Percentiles rank a stretch among this genome's conserved stretches.
phyloP scores from a whole-genome alignment of 2,113 vertebrate genomes.

The Caranx melampygus region DNA sequence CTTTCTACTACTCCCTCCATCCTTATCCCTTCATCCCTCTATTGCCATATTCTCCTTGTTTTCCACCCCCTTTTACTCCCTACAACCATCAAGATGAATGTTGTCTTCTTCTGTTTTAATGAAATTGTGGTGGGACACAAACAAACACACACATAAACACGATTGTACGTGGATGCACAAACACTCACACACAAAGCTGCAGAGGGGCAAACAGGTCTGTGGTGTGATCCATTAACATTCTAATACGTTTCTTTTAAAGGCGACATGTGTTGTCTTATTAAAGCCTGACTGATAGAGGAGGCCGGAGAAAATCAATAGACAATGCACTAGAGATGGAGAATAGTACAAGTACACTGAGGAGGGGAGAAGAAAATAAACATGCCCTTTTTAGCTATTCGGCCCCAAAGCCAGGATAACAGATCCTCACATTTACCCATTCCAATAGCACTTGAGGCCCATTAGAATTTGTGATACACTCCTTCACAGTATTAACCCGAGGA shows the following conservation, averaged over 20 bases:
- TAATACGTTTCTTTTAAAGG: slow-evolving; percentile 78
- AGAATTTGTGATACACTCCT: slow-evolving; percentile 80
- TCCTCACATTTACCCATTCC: slow-evolving; percentile 75
- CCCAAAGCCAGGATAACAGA: slow-evolving; percentile 62
- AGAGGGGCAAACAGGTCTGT: slow-evolving; percentile 31
- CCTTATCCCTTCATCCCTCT: slow-evolving; percentile 56
- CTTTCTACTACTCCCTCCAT: slow-evolving; percentile 53
- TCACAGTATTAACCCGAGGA: slow-evolving; percentile 67
- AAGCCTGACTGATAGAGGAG: slow-evolving; percentile 77
- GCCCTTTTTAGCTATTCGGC: slow-evolving; percentile 74
- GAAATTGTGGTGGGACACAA: slow-evolving; percentile 46
- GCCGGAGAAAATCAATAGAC: slow-evolving; percentile 77
- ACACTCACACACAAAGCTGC: neutral
- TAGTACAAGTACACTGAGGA: slow-evolving; percentile 56
- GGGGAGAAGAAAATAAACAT: slow-evolving; percentile 72
- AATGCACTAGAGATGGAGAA: slow-evolving; percentile 68
- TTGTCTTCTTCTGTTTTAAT: slow-evolving; percentile 62
- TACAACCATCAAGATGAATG: slow-evolving; percentile 70
- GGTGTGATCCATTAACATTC: slow-evolving; percentile 76
- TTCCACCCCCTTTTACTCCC: slow-evolving; percentile 52
- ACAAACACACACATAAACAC: slow-evolving; percentile 23
- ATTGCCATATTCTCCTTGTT: slow-evolving; percentile 56
- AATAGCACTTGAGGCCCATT: slow-evolving; percentile 71
- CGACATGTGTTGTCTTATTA: slow-evolving; percentile 80
- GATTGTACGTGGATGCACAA: neutral